These are phyloP conservation scores for Propithecus coquereli DNA, from an alignment of 2,113 vertebrate species.

Conservation along the genomic window DNA sequence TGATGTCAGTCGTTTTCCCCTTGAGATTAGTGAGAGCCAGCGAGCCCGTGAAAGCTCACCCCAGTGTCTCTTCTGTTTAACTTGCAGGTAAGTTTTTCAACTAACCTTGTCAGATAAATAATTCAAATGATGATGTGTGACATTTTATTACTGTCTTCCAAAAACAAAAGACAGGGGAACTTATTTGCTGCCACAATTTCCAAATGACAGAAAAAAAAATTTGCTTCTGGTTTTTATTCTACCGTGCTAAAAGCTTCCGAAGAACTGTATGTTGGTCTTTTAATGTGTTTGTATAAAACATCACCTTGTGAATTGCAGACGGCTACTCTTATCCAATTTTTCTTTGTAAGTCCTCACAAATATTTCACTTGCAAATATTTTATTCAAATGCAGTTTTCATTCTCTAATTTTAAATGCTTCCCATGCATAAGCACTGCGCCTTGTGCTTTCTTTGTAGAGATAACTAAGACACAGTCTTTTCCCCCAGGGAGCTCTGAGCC, in stretches of 20 bases:
- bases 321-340: neutral
- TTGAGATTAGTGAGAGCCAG: neutral
- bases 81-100: neutral
- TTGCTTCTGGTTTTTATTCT: conserved; percentile 48
- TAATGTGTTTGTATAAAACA: neutral
- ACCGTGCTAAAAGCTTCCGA: conserved; percentile 24
- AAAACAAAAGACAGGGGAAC: conserved; percentile 22
- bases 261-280: neutral
- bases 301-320: conserved; percentile 7
- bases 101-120: conserved; percentile 14
- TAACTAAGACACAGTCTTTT: neutral
- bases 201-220: neutral
- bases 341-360: conserved; percentile 32
- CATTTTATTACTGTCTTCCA: conserved; percentile 23
- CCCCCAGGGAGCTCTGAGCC: neutral
- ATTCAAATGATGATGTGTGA: neutral
- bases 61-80: neutral
- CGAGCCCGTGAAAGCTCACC: neutral
- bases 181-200: conserved; percentile 37
- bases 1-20: neutral
- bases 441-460: neutral
- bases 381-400: neutral
- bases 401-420: neutral
- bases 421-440: neutral
- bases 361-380: conserved; percentile 10